Conservation (phyloP, 2,113 vertebrate species). For the Scatophagus argus region DNA sequence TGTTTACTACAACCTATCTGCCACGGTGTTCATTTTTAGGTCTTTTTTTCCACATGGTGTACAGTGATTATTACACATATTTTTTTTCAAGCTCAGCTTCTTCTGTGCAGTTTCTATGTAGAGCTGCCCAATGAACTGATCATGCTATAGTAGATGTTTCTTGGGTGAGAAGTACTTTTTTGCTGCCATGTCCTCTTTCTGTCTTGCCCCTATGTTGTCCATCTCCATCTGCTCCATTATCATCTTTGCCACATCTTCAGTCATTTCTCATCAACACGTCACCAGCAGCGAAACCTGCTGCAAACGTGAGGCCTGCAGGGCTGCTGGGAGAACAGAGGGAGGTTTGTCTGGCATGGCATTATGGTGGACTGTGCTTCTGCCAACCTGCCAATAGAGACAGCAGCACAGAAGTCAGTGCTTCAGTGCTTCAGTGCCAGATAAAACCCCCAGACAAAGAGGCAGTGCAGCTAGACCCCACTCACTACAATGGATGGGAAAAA, state of each 20-base stretch:
- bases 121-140: background rate
- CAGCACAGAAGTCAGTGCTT: slow-evolving; percentile 55
- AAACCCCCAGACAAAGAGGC: slow-evolving; percentile 71
- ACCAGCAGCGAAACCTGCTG: slow-evolving; percentile 70
- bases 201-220: slow-evolving; percentile 1
- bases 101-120: background rate
- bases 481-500: slow-evolving; percentile 40
- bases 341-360: slow-evolving; percentile 84
- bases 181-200: background rate
- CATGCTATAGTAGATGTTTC: background rate
- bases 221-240: slow-evolving; percentile 33
- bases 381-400: slow-evolving; percentile 76
- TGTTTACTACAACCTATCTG: slow-evolving; percentile 34
- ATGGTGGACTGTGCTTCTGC: slow-evolving; percentile 75
- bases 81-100: slow-evolving; percentile 8
- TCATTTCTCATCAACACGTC: slow-evolving; percentile 65
- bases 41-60: slow-evolving; percentile 1
- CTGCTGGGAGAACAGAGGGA: slow-evolving; percentile 73
- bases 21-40: background rate
- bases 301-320: slow-evolving; percentile 73
- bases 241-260: slow-evolving; percentile 47
- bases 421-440: slow-evolving; percentile 71
- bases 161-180: background rate
- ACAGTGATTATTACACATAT: slow-evolving; percentile 6
- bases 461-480: slow-evolving; percentile 56